Evolutionary conservation across 2,888 invertebrate genomes (phyloP).

Genomic region (Argyresthia goedartella): DNA sequence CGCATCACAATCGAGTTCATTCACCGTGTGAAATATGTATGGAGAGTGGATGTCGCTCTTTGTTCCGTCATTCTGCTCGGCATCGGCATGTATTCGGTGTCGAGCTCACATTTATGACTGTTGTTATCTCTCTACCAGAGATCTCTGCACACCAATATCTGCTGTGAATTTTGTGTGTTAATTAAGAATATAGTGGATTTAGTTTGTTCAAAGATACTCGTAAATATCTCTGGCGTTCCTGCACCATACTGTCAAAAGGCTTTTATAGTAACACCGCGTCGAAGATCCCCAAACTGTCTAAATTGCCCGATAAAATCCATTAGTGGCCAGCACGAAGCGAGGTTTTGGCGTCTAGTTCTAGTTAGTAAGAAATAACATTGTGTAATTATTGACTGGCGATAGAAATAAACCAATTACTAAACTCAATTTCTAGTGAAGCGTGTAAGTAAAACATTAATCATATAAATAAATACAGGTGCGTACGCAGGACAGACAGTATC

Average conservation of each 20-base stretch:
- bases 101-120: neutral
- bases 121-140: too few species aligned
- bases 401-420: constrained; percentile 3
- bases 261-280: constrained; percentile 32
- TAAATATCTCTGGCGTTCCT: neutral
- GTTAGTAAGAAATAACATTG: neutral
- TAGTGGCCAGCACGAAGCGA: constrained; percentile 2
- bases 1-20: constrained; percentile 64
- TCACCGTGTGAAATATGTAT: constrained; percentile 70
- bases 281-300: constrained; percentile 27
- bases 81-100: neutral
- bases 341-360: neutral
- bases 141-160: too few species aligned
- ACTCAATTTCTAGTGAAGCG: constrained; percentile 7
- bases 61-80: constrained; percentile 27
- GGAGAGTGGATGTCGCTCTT: constrained; percentile 53
- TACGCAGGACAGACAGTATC: constrained; percentile 1
- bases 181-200: too few species aligned
- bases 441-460: constrained; percentile 5
- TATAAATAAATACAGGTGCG: neutral
- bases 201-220: too few species aligned
- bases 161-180: too few species aligned
- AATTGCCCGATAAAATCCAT: constrained; percentile 4
- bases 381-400: constrained; percentile 3
- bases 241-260: constrained; percentile 45